These are phyloP conservation scores for Rafetus swinhoei DNA, from an alignment of 2,113 vertebrate species.

Conservation along the genomic window DNA sequence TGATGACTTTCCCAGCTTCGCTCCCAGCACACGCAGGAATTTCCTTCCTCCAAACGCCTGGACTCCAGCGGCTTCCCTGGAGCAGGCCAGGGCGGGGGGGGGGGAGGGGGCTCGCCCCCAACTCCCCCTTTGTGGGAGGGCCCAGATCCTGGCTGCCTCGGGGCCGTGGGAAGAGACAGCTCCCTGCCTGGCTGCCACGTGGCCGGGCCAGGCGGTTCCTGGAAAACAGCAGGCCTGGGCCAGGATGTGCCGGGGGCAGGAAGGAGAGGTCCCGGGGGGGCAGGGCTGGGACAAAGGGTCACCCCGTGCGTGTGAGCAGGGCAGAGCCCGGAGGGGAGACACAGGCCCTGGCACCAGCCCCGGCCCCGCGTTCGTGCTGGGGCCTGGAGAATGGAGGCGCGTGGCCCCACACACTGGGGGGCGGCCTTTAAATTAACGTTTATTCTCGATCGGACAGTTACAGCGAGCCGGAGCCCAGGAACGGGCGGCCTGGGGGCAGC, in stretches of 20 bases:
- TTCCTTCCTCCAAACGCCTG: background rate
- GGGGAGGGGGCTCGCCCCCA: background rate
- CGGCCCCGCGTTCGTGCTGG: background rate
- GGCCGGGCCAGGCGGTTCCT: background rate
- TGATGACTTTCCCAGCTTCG: background rate
- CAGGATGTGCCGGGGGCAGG: background rate
- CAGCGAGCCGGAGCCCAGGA: background rate
- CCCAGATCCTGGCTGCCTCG: background rate
- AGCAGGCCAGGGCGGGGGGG: background rate
- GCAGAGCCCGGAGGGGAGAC: background rate
- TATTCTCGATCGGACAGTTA: too few relatives aligned
- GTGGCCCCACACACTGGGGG: background rate
- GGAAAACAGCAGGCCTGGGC: background rate
- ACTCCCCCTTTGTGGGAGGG: background rate
- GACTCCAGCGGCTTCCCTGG: background rate
- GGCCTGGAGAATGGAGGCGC: background rate
- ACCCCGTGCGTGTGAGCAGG: background rate
- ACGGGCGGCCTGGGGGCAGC: background rate
- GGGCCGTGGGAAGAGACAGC: background rate
- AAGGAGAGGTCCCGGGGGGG: background rate
- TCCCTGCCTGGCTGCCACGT: background rate
- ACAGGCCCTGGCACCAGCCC: background rate
- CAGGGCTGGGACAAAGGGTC: background rate
- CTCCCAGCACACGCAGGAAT: background rate
- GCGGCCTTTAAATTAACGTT: background rate